A percentile compares a stretch with the other conserved stretches of the same genome.
Conservation (phyloP, 2,797 vertebrate species). For the Ficedula albicollis region DNA sequence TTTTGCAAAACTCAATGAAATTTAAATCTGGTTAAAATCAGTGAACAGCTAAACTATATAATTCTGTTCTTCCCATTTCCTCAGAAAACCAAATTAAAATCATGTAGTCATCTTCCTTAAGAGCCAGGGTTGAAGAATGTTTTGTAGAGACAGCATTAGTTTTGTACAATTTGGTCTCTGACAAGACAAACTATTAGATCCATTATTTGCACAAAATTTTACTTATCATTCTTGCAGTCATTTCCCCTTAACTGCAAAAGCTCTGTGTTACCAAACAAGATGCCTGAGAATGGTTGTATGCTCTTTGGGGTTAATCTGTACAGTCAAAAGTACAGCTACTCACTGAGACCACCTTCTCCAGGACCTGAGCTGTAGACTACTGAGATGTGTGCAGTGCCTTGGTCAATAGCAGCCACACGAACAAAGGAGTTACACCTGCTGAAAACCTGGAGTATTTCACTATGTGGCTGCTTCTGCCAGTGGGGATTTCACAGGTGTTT, state of each 20-base stretch:
- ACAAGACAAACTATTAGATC: neutral
- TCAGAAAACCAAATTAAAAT: neutral
- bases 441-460: neutral
- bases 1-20: neutral
- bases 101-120: neutral
- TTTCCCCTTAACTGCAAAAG: neutral
- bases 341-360: neutral
- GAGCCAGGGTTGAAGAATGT: neutral
- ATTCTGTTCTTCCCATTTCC: neutral
- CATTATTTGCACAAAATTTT: neutral
- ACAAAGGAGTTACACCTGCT: neutral
- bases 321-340: neutral
- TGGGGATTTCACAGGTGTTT: neutral
- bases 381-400: accelerated
- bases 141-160: neutral
- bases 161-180: neutral
- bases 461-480: neutral
- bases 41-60: neutral
- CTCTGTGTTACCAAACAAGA: neutral
- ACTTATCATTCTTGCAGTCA: neutral
- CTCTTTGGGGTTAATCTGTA: neutral
- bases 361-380: neutral
- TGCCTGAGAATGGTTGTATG: neutral
- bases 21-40: neutral
- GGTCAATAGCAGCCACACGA: neutral